Evolutionary conservation across 2,888 invertebrate species (phyloP), one percentile per base, ranked within the genome.

Genomic region (Pachymerium ferrugineum): DNA sequence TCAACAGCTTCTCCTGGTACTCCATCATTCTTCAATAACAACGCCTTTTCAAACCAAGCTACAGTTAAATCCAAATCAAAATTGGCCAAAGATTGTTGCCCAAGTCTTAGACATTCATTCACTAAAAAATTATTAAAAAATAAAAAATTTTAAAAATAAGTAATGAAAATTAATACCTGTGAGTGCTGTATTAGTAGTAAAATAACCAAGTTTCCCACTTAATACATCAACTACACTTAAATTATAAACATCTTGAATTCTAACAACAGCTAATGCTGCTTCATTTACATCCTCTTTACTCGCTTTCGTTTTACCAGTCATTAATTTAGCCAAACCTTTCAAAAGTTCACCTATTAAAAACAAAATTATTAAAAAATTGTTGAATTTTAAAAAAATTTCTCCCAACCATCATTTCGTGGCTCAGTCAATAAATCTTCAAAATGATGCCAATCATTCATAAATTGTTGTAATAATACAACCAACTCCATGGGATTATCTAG

Each of bases 181-280:
- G 6, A 70, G 25, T 33, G n/a, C 4, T 14, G 30, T 33, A 31
- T 31, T 31, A 12, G 33, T 30, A 5, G 4, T n/a, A 16, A 70
- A 16, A 22, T 33, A 14, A 29, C 70, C 70, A 8, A 70, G 14
- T n/a, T 70, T 30, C 16, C 70, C 70, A 12, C 35, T 10, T 8
- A 70, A 6, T 10, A 70, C 30, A 22, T 70, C 70, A 4, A 5
- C 3, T 5, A 33, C 8, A 16, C 22, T 70, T 6, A 70, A 31
- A 31, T 70, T 30, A 70, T 70, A 70, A 16, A 70, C 35, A 33
- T 70, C 70, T 33, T 70, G 70, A n/a, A 70, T n/a, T 8, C 70
- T 12, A 33, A 33, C 33, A 12, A 70, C 16, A 12, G 70, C 70
- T 31, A 70, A 8, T 5, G 70, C 70, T 5, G 19, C 70, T 29